A percentile compares a stretch with the other conserved stretches of the same genome.
These are phyloP conservation scores for Malthinus seriepunctatus DNA, from an alignment of 2,888 invertebrate genomes.

Conservation along the genomic window DNA sequence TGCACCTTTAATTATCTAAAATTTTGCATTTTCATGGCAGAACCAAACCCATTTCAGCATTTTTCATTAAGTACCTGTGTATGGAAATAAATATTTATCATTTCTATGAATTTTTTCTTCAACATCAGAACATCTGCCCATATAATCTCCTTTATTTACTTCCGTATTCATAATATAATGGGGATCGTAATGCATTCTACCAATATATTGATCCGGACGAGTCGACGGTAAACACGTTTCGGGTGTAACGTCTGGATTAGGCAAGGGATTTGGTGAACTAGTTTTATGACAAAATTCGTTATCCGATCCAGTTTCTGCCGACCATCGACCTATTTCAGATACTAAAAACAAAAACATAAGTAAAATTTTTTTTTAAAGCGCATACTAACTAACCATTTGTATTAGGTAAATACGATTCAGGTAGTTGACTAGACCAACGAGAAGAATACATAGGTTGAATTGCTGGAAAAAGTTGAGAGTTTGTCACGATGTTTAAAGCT, in stretches of 20 bases:
- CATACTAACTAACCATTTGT: conserved; percentile 52
- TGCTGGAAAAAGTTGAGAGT: conserved; percentile 70
- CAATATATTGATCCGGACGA: conserved; percentile 58
- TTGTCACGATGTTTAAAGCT: conserved; percentile 65
- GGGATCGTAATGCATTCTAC: conserved; percentile 48
- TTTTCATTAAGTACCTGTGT: conserved; percentile 62
- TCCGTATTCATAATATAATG: conserved; percentile 44
- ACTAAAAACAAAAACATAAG: conserved; percentile 35
- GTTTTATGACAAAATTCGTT: conserved; percentile 68
- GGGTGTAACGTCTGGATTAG: conserved; percentile 76
- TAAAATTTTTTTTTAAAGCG: not conserved
- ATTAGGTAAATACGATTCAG: conserved; percentile 64
- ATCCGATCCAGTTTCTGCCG: conserved; percentile 78
- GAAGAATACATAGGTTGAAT: conserved; percentile 65
- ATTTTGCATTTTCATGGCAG: too few relatives aligned
- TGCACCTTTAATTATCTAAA: too few relatives aligned
- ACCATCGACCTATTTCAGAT: conserved; percentile 68
- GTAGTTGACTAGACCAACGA: conserved; percentile 70
- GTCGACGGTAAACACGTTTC: conserved; percentile 62
- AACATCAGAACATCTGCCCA: conserved; percentile 69
- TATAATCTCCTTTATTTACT: conserved; percentile 52
- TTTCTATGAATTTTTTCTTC: conserved; percentile 73
- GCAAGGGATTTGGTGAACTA: conserved; percentile 70
- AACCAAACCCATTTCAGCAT: too few relatives aligned
- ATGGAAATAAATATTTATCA: conserved; percentile 84